Evolutionary conservation across 2,113 vertebrate genomes (phyloP).

Genomic region (Chionis minor): DNA sequence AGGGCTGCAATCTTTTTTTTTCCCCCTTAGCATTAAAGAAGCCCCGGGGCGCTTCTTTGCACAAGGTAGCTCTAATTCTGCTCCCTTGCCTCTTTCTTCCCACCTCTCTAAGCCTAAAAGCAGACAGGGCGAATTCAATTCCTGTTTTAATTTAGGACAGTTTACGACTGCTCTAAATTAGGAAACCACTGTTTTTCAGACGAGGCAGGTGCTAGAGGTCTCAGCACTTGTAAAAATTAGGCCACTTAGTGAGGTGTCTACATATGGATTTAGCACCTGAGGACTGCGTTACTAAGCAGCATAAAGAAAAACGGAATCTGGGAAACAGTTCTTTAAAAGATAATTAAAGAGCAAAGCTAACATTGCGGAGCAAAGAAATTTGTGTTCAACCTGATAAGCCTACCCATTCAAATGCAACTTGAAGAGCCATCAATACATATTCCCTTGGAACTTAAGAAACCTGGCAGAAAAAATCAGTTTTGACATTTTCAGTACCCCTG

Average conservation of each 20-base stretch:
- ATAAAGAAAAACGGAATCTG: background rate
- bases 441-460: background rate
- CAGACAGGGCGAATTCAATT: conserved; percentile 1
- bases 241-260: conserved; percentile 40
- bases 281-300: background rate
- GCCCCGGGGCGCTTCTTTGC: background rate
- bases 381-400: background rate
- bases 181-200: conserved; percentile 24
- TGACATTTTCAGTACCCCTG: background rate
- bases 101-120: background rate
- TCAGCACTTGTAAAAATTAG: conserved; percentile 42
- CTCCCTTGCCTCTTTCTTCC: background rate
- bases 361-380: background rate
- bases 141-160: conserved; percentile 39
- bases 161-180: conserved; percentile 43
- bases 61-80: background rate
- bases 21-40: background rate
- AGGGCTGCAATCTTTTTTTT: background rate
- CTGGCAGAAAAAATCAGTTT: background rate
- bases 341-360: conserved; percentile 25
- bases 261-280: conserved; percentile 35
- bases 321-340: background rate
- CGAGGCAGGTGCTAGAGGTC: conserved; percentile 27
- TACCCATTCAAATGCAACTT: background rate
- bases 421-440: background rate